Conservation (phyloP, 2,797 vertebrate species). For the Schizopygopsis malacanthus region DNA sequence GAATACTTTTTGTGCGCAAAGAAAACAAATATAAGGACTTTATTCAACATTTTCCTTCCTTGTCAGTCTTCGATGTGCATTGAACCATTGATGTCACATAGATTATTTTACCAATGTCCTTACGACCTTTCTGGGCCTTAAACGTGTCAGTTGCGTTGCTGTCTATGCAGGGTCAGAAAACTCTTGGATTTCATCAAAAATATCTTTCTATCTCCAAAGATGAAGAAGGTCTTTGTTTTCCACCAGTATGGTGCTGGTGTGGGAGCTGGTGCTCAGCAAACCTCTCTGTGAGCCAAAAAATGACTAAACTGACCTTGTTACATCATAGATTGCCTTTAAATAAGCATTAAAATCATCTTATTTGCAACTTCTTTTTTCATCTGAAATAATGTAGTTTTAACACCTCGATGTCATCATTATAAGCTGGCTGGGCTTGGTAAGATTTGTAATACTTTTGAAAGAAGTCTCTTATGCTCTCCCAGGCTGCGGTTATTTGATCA, state of each 20-base stretch:
- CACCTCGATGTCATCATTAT: background rate
- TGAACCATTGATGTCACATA: no score
- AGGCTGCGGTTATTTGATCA: background rate
- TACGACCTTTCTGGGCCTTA: no score
- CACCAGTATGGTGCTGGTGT: background rate
- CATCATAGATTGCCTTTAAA: background rate
- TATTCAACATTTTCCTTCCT: no score
- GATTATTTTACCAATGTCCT: no score
- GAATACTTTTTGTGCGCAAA: no score
- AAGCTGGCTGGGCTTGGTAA: background rate
- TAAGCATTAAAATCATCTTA: background rate
- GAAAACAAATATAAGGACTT: no score
- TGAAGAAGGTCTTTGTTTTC: background rate
- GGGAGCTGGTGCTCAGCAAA: background rate
- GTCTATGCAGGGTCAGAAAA: no score
- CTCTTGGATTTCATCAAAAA: no score
- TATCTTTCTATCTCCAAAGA: no score
- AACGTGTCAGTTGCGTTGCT: no score
- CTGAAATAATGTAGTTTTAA: background rate
- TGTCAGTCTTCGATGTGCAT: no score
- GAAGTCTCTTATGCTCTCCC: background rate
- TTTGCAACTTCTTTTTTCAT: background rate
- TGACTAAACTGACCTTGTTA: background rate
- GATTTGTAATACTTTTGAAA: background rate
- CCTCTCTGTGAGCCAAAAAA: background rate